Percentiles rank a stretch among this genome's conserved stretches.
phyloP scores from a whole-genome alignment of 2,797 vertebrate species.

The Pelodytes ibericus region DNA sequence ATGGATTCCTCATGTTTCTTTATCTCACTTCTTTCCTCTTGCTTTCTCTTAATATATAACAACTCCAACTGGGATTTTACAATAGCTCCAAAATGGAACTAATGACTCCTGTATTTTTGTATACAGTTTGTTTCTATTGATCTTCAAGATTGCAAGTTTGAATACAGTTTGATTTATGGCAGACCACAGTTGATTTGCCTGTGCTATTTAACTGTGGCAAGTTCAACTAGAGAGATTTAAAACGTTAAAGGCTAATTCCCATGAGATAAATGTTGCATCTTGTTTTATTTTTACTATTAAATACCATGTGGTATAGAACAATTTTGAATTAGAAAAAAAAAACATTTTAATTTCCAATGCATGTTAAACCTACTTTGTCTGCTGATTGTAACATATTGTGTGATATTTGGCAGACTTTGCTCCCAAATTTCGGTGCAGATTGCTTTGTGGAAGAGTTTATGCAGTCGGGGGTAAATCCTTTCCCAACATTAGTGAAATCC shows the following conservation, averaged over 20 bases:
- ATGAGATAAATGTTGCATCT: neutral
- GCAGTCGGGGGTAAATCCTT: no score
- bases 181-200: neutral
- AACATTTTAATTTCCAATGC: no score
- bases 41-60: constrained; percentile 41
- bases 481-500: no score
- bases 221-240: neutral
- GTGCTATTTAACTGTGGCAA: constrained; percentile 7
- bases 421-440: no score
- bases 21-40: constrained; percentile 45
- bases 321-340: no score
- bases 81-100: constrained; percentile 41
- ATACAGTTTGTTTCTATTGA: constrained; percentile 25
- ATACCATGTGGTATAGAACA: neutral
- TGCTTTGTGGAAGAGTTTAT: no score
- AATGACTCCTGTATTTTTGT: constrained; percentile 33
- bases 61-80: constrained; percentile 46
- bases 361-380: no score
- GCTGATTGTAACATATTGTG: no score
- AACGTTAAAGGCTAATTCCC: neutral
- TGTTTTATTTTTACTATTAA: neutral
- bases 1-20: constrained; percentile 53
- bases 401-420: no score
- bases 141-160: neutral
- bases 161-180: constrained; percentile 1